Conservation (phyloP, 2,113 vertebrate genomes). For the Myiozetetes cayanensis region DNA sequence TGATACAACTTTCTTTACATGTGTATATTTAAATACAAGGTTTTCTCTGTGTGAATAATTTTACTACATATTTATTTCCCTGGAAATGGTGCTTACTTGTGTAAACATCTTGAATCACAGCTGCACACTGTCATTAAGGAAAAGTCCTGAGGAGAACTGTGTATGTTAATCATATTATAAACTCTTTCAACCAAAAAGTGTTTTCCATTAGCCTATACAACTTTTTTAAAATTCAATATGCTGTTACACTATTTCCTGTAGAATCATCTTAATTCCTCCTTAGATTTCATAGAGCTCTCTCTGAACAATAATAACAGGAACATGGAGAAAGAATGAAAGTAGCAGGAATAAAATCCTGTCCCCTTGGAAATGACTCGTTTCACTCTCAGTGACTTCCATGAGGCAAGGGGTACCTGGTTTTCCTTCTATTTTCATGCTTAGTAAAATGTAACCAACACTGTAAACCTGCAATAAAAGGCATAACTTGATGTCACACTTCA, state of each 20-base stretch:
- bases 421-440: neutral
- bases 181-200: neutral
- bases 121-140: neutral
- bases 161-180: neutral
- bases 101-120: neutral
- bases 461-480: neutral
- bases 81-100: neutral
- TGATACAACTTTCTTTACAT: neutral
- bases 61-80: neutral
- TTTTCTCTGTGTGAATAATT: neutral
- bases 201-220: neutral
- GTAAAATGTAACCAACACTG: neutral
- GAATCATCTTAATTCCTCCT: neutral
- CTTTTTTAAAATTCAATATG: neutral
- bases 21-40: neutral
- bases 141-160: neutral
- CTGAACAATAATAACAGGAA: neutral
- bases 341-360: neutral
- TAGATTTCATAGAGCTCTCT: neutral
- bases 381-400: neutral
- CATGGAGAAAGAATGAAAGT: neutral
- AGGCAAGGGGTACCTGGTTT: no score
- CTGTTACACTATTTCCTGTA: neutral
- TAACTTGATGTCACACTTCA: rapidly evolving
- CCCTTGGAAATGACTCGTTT: neutral